Conservation (phyloP, 2,888 invertebrate species). For the Acrobasis consociella region DNA sequence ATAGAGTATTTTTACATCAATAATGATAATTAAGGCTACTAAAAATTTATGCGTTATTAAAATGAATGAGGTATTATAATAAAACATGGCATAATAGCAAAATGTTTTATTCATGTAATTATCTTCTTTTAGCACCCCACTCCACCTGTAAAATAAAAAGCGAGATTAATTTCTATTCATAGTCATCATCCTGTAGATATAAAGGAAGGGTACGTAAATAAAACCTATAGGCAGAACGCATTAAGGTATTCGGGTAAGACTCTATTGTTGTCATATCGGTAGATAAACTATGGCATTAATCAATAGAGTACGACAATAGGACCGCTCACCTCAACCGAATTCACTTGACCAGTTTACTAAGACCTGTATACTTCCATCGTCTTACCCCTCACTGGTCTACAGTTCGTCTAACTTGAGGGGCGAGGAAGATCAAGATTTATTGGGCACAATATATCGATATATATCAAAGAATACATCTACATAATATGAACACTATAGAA, state of each 20-base stretch:
- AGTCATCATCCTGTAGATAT: conserved; percentile 61
- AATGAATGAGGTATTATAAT: not conserved
- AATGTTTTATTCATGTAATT: conserved; percentile 23
- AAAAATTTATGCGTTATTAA: not conserved
- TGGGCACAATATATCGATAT: conserved; percentile 43
- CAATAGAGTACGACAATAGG: conserved; percentile 73
- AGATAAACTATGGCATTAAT: conserved; percentile 80
- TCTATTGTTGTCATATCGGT: conserved; percentile 79
- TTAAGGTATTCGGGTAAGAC: conserved; percentile 74
- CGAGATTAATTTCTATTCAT: conserved; percentile 36
- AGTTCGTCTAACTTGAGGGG: conserved; percentile 17
- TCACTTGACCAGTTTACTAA: conserved; percentile 45
- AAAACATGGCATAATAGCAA: not conserved
- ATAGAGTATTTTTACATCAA: too few relatives aligned
- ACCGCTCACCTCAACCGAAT: conserved; percentile 67
- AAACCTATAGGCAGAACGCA: conserved; percentile 70
- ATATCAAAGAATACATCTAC: conserved; percentile 62
- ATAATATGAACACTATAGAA: conserved; percentile 56
- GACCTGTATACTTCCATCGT: conserved; percentile 41
- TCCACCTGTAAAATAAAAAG: conserved; percentile 49
- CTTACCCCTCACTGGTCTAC: conserved; percentile 21
- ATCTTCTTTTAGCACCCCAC: conserved; percentile 23
- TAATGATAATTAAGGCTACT: not conserved
- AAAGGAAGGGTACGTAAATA: conserved; percentile 62
- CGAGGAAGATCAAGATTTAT: conserved; percentile 39